Evolutionary conservation across 2,797 vertebrate species (phyloP).

Genomic region (Phaenicophaeus curvirostris): DNA sequence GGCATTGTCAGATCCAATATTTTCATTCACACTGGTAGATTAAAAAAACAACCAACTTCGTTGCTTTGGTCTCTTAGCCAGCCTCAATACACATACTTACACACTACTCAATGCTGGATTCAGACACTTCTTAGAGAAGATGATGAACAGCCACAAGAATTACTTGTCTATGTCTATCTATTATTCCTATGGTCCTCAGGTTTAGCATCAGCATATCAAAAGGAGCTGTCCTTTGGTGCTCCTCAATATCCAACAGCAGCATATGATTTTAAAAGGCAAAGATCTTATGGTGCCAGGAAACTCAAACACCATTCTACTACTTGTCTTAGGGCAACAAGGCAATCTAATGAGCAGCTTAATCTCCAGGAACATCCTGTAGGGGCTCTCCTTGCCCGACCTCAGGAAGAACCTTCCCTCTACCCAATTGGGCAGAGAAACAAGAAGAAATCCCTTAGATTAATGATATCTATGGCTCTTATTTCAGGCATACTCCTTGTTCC

Average conservation of each 20-base stretch:
- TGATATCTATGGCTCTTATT: constrained; percentile 15
- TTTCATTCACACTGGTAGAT: background rate
- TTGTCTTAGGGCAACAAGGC: background rate
- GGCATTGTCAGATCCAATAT: background rate
- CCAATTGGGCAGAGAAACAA: background rate
- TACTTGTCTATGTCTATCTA: background rate
- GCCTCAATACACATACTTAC: background rate
- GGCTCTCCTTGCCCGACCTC: background rate
- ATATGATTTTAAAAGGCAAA: constrained; percentile 18
- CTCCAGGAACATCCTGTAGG: background rate
- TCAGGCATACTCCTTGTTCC: background rate
- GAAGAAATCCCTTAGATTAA: background rate
- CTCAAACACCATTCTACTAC: background rate
- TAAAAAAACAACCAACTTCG: background rate
- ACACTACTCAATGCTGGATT: background rate
- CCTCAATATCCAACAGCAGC: background rate
- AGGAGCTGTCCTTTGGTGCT: background rate
- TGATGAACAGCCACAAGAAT: background rate
- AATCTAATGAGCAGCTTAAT: background rate
- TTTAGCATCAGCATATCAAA: constrained; percentile 16
- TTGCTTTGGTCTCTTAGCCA: constrained; percentile 13
- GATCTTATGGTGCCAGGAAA: background rate
- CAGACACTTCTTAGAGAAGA: background rate
- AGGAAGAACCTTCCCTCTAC: background rate
- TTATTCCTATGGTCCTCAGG: background rate